These are phyloP conservation scores for Pelosia muscerda DNA, from an alignment of 2,888 invertebrate genomes.

Conservation along the genomic window DNA sequence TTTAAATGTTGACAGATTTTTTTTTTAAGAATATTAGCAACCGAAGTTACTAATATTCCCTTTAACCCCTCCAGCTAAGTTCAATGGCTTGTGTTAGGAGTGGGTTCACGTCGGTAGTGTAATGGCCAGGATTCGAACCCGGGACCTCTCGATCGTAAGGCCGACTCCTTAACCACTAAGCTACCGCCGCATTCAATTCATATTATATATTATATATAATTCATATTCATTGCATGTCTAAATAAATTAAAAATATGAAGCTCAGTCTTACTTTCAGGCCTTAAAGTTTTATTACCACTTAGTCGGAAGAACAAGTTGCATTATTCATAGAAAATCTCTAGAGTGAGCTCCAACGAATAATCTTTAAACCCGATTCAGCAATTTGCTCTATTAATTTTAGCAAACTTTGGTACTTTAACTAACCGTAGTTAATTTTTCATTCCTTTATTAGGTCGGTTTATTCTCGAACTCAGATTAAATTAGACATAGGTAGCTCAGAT, in stretches of 20 bases:
- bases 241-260: not conserved
- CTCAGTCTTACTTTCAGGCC: not conserved
- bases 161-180: too few species aligned
- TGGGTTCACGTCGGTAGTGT: too few species aligned
- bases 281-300: constrained; percentile 21
- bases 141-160: too few species aligned
- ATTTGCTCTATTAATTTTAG: constrained; percentile 30
- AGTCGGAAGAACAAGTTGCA: constrained; percentile 34
- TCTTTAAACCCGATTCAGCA: constrained; percentile 32
- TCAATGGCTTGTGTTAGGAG: too few species aligned
- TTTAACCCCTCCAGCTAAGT: too few species aligned
- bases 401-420: constrained; percentile 33
- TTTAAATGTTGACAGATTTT: not conserved
- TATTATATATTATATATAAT: too few species aligned
- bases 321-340: constrained; percentile 34
- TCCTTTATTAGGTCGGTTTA: constrained; percentile 25
- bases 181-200: too few species aligned
- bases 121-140: too few species aligned
- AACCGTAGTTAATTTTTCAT: constrained; percentile 25
- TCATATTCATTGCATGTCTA: not conserved
- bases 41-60: too few species aligned
- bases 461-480: constrained; percentile 33
- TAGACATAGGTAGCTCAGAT: constrained; percentile 27
- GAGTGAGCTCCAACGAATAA: constrained; percentile 22
- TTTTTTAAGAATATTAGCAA: too few species aligned